Percentiles rank a stretch among this genome's conserved stretches.
Evolutionary conservation across 1,140 invertebrate genomes (phyloP).

Genomic region (Lycorma delicatula): DNA sequence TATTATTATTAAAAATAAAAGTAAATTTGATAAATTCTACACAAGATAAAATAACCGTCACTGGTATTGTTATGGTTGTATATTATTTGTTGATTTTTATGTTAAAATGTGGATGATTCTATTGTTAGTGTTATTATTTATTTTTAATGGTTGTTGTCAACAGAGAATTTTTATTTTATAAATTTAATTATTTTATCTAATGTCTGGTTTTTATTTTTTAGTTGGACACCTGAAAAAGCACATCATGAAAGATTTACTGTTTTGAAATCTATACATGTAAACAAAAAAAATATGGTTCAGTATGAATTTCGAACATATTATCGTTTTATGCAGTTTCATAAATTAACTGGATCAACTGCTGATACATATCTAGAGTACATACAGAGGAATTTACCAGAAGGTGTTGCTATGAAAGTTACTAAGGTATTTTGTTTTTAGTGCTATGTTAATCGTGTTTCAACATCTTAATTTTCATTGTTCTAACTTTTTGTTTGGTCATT

Average conservation of each 20-base stretch:
- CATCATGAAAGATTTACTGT: slow-evolving; percentile 67
- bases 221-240: slow-evolving; percentile 60
- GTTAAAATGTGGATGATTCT: not conserved
- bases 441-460: too few relatives aligned
- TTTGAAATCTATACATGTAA: slow-evolving; percentile 80
- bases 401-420: slow-evolving; percentile 89
- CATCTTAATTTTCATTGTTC: too few relatives aligned
- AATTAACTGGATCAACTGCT: slow-evolving; percentile 88
- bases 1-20: too few relatives aligned
- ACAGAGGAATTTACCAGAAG: slow-evolving; percentile 94
- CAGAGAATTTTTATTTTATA: too few relatives aligned
- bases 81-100: not conserved
- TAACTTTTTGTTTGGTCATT: too few relatives aligned
- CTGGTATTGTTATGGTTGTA: not conserved
- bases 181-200: not conserved
- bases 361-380: slow-evolving; percentile 96
- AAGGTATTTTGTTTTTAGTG: too few relatives aligned
- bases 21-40: too few relatives aligned
- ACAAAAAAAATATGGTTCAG: slow-evolving; percentile 91
- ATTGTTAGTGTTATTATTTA: not conserved
- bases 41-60: not conserved
- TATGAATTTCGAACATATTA: slow-evolving; percentile 95
- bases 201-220: slow-evolving; percentile 38
- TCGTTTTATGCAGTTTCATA: slow-evolving; percentile 69
- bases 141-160: too few relatives aligned